Base-by-base conservation (phyloP, 2,888 invertebrate species). In the Lasius platythorax region DNA sequence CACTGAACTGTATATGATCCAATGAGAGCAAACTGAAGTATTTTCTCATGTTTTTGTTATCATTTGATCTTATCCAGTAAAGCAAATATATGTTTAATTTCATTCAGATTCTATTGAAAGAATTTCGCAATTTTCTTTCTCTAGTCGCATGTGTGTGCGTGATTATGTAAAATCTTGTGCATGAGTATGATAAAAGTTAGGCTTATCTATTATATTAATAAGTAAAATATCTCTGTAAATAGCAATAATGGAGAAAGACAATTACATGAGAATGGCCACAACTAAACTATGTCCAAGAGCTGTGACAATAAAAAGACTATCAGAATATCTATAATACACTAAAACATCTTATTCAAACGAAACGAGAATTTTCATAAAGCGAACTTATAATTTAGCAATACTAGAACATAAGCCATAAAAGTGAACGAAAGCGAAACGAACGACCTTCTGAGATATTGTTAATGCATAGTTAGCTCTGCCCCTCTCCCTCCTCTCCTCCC, bases 81-180 rank as follows among this genome's bases (percentile, higher is more conserved):
- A 73, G 9, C 28, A 73, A 72, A 73, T 73, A 28, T 28, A 58
- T 40, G 11, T 58, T 37, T 73, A 56, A 73, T 73, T 58, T 73
- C 72, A 30, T 73, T 73, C 40, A 40, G 37, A 58, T 58, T 73
- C 28, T 40, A 18, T 5, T 18, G n/a, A 37, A 73, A 28, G 28
- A 56, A 73, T 73, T 56, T 58, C 6, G 11, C 28, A 18, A 18
- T 72, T 37, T 37, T 58, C 23, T 23, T 23, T 23, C 23, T 37
- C 28, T 28, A 15, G 15, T 8, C 37, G 23, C 53, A 56, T 12
- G 8, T 56, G 43, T 43, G 43, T 43, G 37, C 5, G 43, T 43
- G 43, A 43, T 43, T 43, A 12, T 43, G 3, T 43, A 43, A 43
- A 43, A 43, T 1, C 18, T 18, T 12, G 18, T 50, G 50, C 6